These are phyloP conservation scores for Lithosia quadra DNA, from an alignment of 2,888 invertebrate species.

Conservation along the genomic window DNA sequence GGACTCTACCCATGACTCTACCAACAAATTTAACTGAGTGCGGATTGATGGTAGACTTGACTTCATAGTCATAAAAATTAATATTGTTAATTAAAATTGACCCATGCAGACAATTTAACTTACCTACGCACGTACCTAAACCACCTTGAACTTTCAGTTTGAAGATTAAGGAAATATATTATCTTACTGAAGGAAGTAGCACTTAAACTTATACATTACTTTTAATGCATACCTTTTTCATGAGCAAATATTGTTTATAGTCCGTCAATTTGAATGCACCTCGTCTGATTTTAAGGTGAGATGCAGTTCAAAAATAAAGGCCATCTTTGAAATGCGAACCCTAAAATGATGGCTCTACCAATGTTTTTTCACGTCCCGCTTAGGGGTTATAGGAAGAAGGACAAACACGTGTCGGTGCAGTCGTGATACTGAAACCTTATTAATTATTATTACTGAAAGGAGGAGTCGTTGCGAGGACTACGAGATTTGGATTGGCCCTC, in stretches of 20 bases:
- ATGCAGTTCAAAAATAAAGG: not conserved
- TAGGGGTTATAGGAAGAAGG: not conserved
- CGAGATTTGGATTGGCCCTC: too few species aligned
- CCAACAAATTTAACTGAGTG: too few species aligned
- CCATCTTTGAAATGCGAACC: not conserved
- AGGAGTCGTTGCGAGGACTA: too few species aligned
- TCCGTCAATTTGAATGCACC: too few species aligned
- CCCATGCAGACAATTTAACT: not conserved
- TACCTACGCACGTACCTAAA: not conserved
- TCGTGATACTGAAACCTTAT: too few species aligned
- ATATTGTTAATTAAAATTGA: not conserved
- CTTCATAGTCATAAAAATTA: too few species aligned
- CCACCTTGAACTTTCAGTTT: conserved; percentile 4
- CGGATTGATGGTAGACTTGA: too few species aligned
- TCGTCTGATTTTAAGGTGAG: not conserved
- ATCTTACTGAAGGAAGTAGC: not conserved
- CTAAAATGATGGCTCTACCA: too few species aligned
- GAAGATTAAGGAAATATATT: not conserved
- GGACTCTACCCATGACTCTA: too few species aligned
- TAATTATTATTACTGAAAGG: too few species aligned
- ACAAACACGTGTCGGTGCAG: not conserved
- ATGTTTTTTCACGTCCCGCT: not conserved
- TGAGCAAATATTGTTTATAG: not conserved
- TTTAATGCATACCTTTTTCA: not conserved
- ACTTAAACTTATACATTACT: not conserved